These are phyloP conservation scores for Marisa cornuarietis DNA, from an alignment of 1,140 invertebrate genomes.

Conservation along the genomic window DNA sequence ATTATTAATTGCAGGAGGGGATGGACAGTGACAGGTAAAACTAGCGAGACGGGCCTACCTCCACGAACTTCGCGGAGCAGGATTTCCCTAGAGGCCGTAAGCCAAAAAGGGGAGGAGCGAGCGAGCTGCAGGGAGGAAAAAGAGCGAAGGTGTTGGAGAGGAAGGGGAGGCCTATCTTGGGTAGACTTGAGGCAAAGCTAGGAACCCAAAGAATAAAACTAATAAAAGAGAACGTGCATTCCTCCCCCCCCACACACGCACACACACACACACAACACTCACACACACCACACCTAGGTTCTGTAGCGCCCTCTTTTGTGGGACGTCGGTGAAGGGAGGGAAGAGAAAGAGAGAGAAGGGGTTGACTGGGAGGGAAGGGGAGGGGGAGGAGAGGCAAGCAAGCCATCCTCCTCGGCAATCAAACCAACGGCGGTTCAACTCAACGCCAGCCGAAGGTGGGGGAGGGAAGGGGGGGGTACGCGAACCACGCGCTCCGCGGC, in stretches of 20 bases:
- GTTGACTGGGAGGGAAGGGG: not conserved
- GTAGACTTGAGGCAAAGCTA: too few relatives aligned
- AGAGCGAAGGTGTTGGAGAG: not conserved
- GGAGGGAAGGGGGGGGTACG: not conserved
- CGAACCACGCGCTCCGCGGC: not conserved
- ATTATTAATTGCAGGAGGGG: not conserved
- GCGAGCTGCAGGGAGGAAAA: not conserved
- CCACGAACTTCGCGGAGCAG: too few relatives aligned
- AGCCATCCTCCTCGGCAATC: not conserved
- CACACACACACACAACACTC: too few relatives aligned
- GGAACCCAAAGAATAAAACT: too few relatives aligned
- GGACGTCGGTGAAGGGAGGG: too few relatives aligned
- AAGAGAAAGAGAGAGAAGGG: not conserved
- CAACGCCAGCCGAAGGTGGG: not conserved
- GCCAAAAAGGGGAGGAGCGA: not conserved
- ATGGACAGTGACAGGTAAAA: not conserved
- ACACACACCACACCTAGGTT: too few relatives aligned
- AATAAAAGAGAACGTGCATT: too few relatives aligned
- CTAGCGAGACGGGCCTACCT: constrained; percentile 1
- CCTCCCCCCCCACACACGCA: too few relatives aligned
- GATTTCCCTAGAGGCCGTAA: not conserved
- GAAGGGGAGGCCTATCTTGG: too few relatives aligned
- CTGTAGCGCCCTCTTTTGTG: too few relatives aligned
- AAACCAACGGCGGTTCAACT: not conserved
- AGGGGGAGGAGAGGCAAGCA: not conserved